Evolutionary conservation across 2,113 vertebrate genomes (phyloP).

Genomic region (Pseudopodoces humilis): DNA sequence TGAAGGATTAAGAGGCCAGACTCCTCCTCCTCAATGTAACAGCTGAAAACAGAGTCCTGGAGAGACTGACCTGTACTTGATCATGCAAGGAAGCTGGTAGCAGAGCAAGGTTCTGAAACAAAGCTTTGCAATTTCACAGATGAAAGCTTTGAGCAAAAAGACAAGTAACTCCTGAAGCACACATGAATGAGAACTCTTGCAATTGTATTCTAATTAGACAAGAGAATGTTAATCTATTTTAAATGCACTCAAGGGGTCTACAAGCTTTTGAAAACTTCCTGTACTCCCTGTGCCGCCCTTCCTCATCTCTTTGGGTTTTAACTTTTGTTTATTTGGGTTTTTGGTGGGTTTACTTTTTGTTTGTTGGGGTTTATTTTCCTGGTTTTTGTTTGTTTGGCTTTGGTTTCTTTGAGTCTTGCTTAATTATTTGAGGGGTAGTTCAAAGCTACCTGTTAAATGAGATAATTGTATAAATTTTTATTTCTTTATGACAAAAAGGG

Average conservation of each 20-base stretch:
- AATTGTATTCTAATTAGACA: slow-evolving; percentile 20
- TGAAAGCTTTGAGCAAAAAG: not conserved
- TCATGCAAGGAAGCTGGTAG: not conserved
- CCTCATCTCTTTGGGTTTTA: not conserved
- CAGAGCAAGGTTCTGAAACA: not conserved
- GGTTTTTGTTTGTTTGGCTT: not conserved
- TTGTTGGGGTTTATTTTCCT: not conserved
- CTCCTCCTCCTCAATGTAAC: not conserved
- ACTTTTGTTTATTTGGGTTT: not conserved
- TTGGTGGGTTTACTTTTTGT: not conserved
- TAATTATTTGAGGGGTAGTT: not conserved
- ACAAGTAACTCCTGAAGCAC: not conserved
- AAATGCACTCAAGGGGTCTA: not conserved
- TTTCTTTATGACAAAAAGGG: not conserved
- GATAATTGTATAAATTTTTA: not conserved
- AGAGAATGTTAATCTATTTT: not conserved
- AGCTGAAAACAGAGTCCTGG: not conserved
- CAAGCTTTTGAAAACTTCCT: slow-evolving; percentile 23
- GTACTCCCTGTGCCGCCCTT: not conserved
- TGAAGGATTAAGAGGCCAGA: not conserved
- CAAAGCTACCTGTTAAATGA: not conserved
- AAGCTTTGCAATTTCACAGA: not conserved
- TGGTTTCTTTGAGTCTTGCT: not conserved
- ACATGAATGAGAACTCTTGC: not conserved
- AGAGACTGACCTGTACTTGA: not conserved